phyloP scores from a whole-genome alignment of 2,888 invertebrate genomes.

The Pseudoips prasinana region DNA sequence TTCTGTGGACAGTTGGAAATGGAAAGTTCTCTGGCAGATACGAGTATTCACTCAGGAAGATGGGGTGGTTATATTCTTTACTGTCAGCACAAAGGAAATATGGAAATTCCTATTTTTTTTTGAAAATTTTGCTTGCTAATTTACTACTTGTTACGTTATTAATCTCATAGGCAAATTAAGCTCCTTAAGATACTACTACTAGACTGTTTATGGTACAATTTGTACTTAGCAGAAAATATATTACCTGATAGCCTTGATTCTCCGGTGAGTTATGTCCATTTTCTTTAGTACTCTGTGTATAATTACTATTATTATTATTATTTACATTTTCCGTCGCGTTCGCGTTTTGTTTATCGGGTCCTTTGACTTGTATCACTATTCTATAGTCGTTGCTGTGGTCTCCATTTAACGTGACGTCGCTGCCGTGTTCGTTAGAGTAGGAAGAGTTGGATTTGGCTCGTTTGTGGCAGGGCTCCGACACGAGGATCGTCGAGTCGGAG shows the following conservation, averaged over 20 bases:
- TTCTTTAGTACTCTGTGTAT: constrained; percentile 71
- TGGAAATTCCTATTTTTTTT: no score
- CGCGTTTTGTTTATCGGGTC: constrained; percentile 64
- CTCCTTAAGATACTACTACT: no score
- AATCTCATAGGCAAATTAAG: no score
- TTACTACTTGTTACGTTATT: no score
- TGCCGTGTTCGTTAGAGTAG: constrained; percentile 75
- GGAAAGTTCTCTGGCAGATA: no score
- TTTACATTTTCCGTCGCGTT: constrained; percentile 62
- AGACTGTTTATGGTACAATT: no score
- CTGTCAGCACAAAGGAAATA: no score
- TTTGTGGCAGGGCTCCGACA: constrained; percentile 88
- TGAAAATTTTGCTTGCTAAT: no score
- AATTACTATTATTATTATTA: constrained; percentile 68
- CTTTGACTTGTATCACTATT: constrained; percentile 89
- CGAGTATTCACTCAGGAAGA: no score
- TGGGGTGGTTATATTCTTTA: no score
- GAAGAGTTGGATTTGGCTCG: constrained; percentile 71
- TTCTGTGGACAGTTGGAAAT: no score
- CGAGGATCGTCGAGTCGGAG: constrained; percentile 93
- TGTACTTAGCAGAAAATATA: no score
- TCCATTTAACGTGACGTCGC: constrained; percentile 82
- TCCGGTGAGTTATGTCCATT: constrained; percentile 79
- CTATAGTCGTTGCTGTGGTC: constrained; percentile 81
- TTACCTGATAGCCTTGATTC: constrained; percentile 80